Evolutionary conservation across 2,888 invertebrate genomes (phyloP).

Genomic region (Uloborus plumipes): DNA sequence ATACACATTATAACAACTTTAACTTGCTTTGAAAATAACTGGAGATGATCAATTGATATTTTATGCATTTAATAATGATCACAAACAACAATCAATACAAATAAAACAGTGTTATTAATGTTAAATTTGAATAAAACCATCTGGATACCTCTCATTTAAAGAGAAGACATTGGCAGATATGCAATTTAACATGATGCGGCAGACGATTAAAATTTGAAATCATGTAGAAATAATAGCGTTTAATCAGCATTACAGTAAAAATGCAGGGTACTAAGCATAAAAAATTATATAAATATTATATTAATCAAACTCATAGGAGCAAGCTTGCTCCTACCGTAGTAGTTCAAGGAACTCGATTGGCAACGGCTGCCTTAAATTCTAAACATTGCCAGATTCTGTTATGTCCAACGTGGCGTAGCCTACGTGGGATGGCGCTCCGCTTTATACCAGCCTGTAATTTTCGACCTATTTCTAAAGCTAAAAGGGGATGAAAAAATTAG

Average conservation of each 20-base stretch:
- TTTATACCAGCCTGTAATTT: too few relatives aligned
- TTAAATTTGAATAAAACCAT: constrained; percentile 30
- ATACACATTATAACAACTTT: neutral
- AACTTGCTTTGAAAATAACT: neutral
- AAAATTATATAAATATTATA: constrained; percentile 10
- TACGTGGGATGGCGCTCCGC: too few relatives aligned
- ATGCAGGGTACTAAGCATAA: too few relatives aligned
- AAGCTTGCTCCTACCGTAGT: constrained; percentile 37
- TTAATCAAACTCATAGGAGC: constrained; percentile 10
- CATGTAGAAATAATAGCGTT: neutral
- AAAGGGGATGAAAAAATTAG: too few relatives aligned
- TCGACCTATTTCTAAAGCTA: too few relatives aligned
- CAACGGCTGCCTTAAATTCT: constrained; percentile 44
- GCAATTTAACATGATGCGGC: neutral
- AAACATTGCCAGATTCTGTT: constrained; percentile 42
- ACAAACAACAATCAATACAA: constrained; percentile 11
- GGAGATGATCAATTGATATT: neutral
- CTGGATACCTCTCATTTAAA: constrained; percentile 27
- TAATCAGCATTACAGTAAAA: neutral
- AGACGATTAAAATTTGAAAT: too few relatives aligned
- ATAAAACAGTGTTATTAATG: constrained; percentile 16
- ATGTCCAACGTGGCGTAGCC: constrained; percentile 50
- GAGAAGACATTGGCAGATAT: neutral
- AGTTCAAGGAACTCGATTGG: constrained; percentile 63
- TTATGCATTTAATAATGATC: constrained; percentile 6